Conservation (phyloP, 2,888 invertebrate species). For the Parnassius smintheus region DNA sequence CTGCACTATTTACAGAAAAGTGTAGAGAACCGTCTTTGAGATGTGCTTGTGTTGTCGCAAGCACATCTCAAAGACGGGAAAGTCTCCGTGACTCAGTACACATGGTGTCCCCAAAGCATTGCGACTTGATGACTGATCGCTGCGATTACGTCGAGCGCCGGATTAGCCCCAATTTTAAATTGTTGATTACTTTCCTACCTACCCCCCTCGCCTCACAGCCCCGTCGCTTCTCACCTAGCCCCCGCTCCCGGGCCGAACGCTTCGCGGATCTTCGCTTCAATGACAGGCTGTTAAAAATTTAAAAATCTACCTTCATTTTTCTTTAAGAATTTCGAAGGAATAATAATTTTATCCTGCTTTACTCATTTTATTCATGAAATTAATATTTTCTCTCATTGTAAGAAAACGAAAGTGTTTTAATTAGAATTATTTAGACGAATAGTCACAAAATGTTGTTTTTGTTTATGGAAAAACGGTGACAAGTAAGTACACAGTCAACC, state of each 20-base stretch:
- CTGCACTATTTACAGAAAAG: too few relatives aligned
- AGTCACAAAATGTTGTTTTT: too few relatives aligned
- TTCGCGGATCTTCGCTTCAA: slow-evolving; percentile 47
- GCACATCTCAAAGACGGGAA: not conserved
- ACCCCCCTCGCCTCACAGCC: slow-evolving; percentile 35
- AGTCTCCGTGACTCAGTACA: not conserved
- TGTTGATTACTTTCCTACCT: slow-evolving; percentile 72
- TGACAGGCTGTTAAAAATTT: slow-evolving; percentile 63
- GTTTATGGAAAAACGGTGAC: too few relatives aligned
- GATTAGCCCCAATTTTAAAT: slow-evolving; percentile 79
- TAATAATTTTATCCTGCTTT: not conserved
- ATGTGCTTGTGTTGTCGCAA: too few relatives aligned
- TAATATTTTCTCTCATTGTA: too few relatives aligned
- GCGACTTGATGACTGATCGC: slow-evolving; percentile 61
- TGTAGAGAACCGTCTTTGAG: too few relatives aligned
- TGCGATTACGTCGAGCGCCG: slow-evolving; percentile 57
- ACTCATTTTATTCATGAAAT: not conserved
- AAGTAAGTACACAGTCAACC: too few relatives aligned
- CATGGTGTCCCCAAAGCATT: slow-evolving; percentile 2
- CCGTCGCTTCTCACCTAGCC: slow-evolving; percentile 29
- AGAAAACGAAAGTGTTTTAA: too few relatives aligned
- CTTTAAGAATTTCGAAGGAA: slow-evolving; percentile 5
- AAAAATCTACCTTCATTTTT: slow-evolving; percentile 49
- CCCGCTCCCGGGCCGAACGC: slow-evolving; percentile 30
- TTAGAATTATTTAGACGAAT: too few relatives aligned